Evolutionary conservation across 2,113 vertebrate species (phyloP).

Genomic region (Sitta europaea): DNA sequence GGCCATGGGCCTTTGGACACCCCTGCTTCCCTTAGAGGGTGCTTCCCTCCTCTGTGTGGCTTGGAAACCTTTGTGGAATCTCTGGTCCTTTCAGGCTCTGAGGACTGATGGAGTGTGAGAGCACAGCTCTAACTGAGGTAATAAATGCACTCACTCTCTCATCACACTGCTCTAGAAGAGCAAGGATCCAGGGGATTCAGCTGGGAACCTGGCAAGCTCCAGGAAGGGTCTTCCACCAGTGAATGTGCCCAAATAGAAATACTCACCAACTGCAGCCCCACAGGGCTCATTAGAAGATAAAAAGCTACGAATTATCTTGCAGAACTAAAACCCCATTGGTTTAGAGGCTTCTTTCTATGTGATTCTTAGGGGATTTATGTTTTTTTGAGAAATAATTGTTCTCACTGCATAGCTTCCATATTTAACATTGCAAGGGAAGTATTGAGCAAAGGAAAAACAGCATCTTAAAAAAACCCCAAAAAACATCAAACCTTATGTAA

Average conservation of each 20-base stretch:
- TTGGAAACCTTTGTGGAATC: neutral
- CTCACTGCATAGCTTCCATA: neutral
- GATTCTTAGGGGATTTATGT: neutral
- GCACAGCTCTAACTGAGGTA: neutral
- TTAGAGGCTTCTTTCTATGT: neutral
- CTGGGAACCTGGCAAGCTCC: neutral
- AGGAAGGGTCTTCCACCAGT: neutral
- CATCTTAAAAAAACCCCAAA: neutral
- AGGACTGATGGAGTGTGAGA: neutral
- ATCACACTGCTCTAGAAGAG: neutral
- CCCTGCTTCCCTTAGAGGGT: rapidly evolving
- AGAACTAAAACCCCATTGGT: neutral
- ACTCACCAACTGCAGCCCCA: neutral
- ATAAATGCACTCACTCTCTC: neutral
- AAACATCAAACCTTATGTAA: neutral
- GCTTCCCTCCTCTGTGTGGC: neutral
- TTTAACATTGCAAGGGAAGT: neutral
- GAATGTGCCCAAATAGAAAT: neutral
- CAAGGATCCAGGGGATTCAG: neutral
- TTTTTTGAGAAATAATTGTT: neutral
- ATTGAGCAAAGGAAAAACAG: neutral
- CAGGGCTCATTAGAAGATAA: neutral
- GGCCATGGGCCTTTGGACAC: neutral
- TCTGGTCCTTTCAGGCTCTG: neutral
- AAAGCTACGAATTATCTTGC: neutral